These are phyloP conservation scores for Odocoileus virginianus DNA, from an alignment of 2,113 vertebrate genomes.

Conservation along the genomic window DNA sequence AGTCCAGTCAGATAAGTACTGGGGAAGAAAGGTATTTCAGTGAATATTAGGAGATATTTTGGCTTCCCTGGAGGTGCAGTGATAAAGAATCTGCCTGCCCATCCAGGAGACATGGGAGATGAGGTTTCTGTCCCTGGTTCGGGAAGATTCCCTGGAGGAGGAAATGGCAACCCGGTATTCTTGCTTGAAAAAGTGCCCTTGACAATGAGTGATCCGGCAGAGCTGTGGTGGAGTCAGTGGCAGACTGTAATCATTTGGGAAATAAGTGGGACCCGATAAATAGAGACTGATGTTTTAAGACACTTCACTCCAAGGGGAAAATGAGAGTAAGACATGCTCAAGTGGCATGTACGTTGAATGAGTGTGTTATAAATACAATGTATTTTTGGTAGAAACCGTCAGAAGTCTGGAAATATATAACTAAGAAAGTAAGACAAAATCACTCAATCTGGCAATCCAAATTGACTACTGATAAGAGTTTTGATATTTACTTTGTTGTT, in stretches of 20 bases:
- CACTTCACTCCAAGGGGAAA: background rate
- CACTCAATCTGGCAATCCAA: background rate
- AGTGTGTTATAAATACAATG: background rate
- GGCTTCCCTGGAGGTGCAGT: background rate
- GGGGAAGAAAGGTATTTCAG: background rate
- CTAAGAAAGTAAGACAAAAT: background rate
- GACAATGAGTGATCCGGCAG: background rate
- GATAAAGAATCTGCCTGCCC: background rate
- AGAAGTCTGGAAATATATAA: background rate
- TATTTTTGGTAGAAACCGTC: background rate
- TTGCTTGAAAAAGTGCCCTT: background rate
- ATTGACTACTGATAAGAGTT: background rate
- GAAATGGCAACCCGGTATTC: background rate
- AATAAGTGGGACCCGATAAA: background rate
- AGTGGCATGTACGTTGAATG: background rate
- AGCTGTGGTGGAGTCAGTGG: background rate
- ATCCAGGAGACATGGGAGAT: background rate
- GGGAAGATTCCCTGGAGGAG: background rate
- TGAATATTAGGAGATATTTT: background rate
- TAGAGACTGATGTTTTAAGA: background rate
- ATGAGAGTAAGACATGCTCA: background rate
- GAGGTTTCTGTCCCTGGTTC: background rate
- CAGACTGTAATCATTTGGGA: background rate
- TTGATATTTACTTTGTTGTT: background rate
- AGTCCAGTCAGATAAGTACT: background rate